Conservation (phyloP, 2,113 vertebrate genomes). For the Spheniscus mendiculus region DNA sequence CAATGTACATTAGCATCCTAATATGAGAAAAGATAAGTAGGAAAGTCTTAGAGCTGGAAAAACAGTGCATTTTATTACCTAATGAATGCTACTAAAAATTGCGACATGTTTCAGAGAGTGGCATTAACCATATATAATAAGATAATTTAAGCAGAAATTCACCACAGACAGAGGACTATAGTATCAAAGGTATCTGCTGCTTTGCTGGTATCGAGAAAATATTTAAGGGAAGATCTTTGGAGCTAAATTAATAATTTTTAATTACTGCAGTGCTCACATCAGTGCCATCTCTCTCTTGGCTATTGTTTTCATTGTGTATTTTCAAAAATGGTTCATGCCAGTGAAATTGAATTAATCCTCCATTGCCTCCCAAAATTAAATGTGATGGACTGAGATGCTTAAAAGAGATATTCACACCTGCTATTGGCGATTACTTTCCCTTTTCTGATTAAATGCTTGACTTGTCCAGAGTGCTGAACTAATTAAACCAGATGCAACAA, state of each 20-base stretch:
- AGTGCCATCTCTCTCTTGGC: neutral
- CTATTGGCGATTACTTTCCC: neutral
- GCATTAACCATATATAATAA: neutral
- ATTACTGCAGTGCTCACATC: neutral
- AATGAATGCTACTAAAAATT: neutral
- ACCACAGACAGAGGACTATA: neutral
- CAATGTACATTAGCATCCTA: neutral
- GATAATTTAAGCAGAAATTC: neutral
- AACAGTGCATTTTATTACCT: neutral
- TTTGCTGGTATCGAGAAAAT: neutral
- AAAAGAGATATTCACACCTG: neutral
- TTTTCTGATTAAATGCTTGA: constrained; percentile 17
- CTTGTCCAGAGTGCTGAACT: constrained; percentile 18
- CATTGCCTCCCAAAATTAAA: neutral
- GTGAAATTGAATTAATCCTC: constrained; percentile 2
- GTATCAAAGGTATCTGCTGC: rapidly evolving
- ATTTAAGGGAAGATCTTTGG: neutral
- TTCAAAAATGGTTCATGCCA: neutral
- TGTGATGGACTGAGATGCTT: neutral
- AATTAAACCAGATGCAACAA: neutral
- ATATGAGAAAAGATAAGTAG: neutral
- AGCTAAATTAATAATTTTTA: neutral
- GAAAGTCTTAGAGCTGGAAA: neutral
- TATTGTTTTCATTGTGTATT: neutral
- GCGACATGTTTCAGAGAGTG: neutral